Evolutionary conservation across 1,140 invertebrate species (phyloP).

Genomic region (Lepidurus arcticus): DNA sequence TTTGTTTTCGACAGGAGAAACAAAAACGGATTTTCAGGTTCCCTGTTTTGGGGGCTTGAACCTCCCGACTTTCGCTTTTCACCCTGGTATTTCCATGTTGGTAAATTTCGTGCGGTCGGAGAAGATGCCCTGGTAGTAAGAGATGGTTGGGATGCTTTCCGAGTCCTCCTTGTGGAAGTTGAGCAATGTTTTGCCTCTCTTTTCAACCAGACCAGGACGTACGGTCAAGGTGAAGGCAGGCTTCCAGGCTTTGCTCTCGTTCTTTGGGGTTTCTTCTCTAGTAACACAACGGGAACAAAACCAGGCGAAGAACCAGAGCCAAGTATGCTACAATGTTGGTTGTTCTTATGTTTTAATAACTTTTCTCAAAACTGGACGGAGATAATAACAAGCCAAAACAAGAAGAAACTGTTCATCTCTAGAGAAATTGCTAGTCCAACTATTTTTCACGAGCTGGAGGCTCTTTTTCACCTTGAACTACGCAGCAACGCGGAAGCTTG

Average conservation of each 20-base stretch:
- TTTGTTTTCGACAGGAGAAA: background rate
- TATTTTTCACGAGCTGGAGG: background rate
- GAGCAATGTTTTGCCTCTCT: background rate
- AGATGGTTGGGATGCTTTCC: background rate
- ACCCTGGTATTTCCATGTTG: background rate
- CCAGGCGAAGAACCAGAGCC: background rate
- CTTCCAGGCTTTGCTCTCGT: slow-evolving; percentile 17
- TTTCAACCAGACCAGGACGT: slow-evolving; percentile 14
- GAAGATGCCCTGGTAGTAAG: background rate
- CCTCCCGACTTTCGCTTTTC: slow-evolving; percentile 17
- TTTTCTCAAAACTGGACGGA: background rate
- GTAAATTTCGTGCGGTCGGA: background rate
- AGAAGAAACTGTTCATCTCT: background rate
- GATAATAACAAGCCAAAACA: background rate
- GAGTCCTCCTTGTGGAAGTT: slow-evolving; percentile 1
- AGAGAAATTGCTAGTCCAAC: background rate
- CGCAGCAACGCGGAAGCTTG: background rate
- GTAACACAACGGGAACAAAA: background rate
- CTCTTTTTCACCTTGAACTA: slow-evolving; percentile 19
- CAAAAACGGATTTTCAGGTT: background rate
- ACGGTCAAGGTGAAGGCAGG: slow-evolving; percentile 17
- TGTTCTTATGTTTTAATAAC: background rate
- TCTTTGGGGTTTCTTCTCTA: background rate
- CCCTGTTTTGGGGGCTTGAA: background rate
- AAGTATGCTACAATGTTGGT: background rate